Base-by-base conservation (phyloP, 2,888 invertebrate species). In the Hyles lineata region DNA sequence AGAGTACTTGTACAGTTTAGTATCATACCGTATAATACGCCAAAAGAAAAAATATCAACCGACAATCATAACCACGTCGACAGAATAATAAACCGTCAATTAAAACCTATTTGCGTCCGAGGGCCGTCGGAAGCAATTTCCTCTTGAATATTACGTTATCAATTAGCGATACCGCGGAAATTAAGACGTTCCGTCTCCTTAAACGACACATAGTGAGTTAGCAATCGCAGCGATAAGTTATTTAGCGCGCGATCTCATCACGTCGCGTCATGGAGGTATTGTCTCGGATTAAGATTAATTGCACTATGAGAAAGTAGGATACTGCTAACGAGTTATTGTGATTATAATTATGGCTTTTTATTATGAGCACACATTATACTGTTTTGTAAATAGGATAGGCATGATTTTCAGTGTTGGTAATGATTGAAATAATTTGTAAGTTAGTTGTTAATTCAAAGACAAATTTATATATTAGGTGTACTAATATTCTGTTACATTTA, bases 121-220 rank as follows among this genome's bases (percentile, higher is more conserved):
- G 19, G 25, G 6, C 61, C 32, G 19, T 62, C 29, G 29, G 29
- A 19, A 29, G 29, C 61, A 62, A 62, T 32, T 67, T 67, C 50
- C 67, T 43, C 35, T n/a, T 43, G 15, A 63, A 50, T 50, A 67
- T 50, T 67, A 50, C 23, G 67, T 67, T 67, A 50, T 50, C 32
- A 32, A 43, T 63, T 63, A 63, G 11, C 23, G 9, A 17, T 67
- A 50, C 43, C 23, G 50, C 21, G 67, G 67, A 50, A 50, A 50
- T 67, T 23, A 67, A 67, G 43, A 23, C 23, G 50, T 67, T 67
- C 23, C 43, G 50, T 21, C 67, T 55, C 17, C 50, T 35, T 62
- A 62, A 62, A 62, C n/a, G 62, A 35, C 62, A 62, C 17, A 67
- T 50, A 67, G 50, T 67, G 67, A 67, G 67, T 67, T 23, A 17